Evolutionary conservation across 2,113 vertebrate genomes (phyloP), one percentile per base, ranked within the genome.

Genomic region (Uria lomvia): DNA sequence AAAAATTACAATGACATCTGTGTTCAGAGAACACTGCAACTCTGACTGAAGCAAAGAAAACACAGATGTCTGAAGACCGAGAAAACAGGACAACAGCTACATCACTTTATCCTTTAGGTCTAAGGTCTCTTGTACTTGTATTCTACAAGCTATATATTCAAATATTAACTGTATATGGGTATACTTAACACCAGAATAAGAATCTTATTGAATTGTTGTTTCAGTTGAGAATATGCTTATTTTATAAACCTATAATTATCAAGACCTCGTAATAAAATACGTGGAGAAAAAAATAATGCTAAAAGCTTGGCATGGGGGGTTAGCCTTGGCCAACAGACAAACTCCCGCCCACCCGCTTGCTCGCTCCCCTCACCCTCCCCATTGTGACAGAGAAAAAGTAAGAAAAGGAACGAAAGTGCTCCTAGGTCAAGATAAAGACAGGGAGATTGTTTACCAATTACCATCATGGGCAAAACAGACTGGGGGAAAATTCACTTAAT

Each of bases 341-440:
- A 56, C 5, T 79, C 32, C 16, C 36, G 30, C 21, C 6, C 17
- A 79, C 10, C 3, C 0, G 0, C 19, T 40, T 5, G 2, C 30
- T 78, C 8, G 16, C 8, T 70, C 7, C 6, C 6, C 11, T 68
- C 6, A 12, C 10, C 20, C 3, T 71, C 6, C 12, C 2, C 23
- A 14, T 4, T 13, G 8, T 12, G 8, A 53, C 6, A 32, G 2
- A 3, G 12, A 49, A 83, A 77, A 79, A 8, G 4, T 4, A 65
- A 59, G 43, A n/a, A 59, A 72, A 26, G 19, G 29, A 47, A 60
- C 12, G 7, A 55, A 83, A 30, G 70, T n/a, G 6, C 19, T 53
- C 3, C 3, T 53, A 19, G 34, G 8, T 60, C 47, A 60, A 53
- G 62, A 40, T 24, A 24, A 52, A 45, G 32, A 52, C 20, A 58